phyloP scores from a whole-genome alignment of 1,140 invertebrate genomes.

The Linepithema humile region DNA sequence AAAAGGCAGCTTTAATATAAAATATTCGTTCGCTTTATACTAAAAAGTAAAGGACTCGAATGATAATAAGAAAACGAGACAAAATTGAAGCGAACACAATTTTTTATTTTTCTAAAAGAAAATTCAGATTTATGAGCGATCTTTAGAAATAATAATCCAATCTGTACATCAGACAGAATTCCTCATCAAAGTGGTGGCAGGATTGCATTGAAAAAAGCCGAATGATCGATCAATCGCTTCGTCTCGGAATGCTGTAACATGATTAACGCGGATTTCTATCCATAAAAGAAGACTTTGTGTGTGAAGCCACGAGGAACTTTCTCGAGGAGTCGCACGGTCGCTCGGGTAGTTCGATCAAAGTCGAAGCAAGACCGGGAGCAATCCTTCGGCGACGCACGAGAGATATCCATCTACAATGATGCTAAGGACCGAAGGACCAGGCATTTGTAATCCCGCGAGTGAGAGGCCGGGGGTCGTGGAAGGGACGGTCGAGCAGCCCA shows the following conservation, averaged over 20 bases:
- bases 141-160: background rate
- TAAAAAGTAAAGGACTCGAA: background rate
- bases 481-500: constrained; percentile 72
- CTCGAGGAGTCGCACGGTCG: constrained; percentile 16
- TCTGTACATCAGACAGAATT: background rate
- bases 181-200: background rate
- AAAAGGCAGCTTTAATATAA: background rate
- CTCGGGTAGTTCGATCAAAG: constrained; percentile 79
- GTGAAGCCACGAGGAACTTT: background rate
- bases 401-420: constrained; percentile 83
- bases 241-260: constrained; percentile 42
- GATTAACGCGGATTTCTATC: constrained; percentile 5
- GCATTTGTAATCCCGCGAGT: constrained; percentile 81
- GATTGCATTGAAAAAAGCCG: background rate
- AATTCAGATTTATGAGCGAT: background rate
- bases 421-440: constrained; percentile 77
- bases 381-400: constrained; percentile 75
- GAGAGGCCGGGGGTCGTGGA: constrained; percentile 62
- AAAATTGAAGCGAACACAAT: background rate
- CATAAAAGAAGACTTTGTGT: background rate
- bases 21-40: background rate
- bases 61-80: background rate
- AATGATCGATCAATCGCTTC: constrained; percentile 13
- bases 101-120: background rate
- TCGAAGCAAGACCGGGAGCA: constrained; percentile 76